Evolutionary conservation across 2,113 vertebrate species (phyloP).

Genomic region (Gallinago undulata): DNA sequence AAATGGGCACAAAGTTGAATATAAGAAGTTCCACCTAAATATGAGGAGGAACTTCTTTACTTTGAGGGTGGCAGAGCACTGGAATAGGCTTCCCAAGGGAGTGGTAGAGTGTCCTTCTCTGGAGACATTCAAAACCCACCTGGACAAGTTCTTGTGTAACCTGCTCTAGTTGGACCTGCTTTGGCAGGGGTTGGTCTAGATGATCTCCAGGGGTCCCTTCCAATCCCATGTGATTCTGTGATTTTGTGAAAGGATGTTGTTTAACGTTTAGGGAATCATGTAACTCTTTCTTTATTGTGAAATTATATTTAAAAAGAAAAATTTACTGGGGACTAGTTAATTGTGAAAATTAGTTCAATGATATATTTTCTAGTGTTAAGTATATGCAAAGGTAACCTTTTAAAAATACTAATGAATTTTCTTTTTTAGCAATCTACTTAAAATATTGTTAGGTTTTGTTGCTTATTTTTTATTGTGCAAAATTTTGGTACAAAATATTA

Average conservation of each 20-base stretch:
- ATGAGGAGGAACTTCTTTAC: too few species aligned
- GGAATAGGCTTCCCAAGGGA: too few species aligned
- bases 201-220: too few species aligned
- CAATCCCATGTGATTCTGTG: neutral
- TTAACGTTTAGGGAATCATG: neutral
- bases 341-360: neutral
- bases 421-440: neutral
- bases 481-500: neutral
- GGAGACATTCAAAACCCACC: too few species aligned
- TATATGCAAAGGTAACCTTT: neutral
- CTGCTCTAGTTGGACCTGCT: too few species aligned
- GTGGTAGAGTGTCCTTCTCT: too few species aligned
- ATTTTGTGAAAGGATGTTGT: neutral
- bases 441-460: neutral
- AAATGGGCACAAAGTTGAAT: too few species aligned
- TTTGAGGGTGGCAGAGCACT: too few species aligned
- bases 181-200: too few species aligned
- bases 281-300: neutral
- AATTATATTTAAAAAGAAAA: neutral
- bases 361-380: neutral
- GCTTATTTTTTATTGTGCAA: neutral
- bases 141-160: too few species aligned
- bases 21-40: too few species aligned
- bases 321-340: neutral
- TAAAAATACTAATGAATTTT: neutral